Conservation (phyloP, 2,888 invertebrate species). For the Sinodicranocentrus sp. region DNA sequence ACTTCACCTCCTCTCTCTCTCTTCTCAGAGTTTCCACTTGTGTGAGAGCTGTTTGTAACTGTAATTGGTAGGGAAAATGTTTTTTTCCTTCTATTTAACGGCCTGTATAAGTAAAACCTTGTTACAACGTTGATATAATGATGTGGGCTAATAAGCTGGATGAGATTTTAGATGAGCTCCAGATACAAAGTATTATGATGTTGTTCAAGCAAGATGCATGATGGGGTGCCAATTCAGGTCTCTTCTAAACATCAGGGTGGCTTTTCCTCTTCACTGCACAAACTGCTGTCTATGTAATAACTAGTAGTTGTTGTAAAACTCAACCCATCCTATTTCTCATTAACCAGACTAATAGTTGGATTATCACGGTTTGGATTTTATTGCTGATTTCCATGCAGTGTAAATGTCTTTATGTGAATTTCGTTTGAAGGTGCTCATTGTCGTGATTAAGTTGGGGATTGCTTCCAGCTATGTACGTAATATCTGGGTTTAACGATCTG, state of each 20-base stretch:
- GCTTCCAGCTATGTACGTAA: conserved; percentile 33
- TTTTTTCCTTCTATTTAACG: background rate
- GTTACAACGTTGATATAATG: conserved; percentile 11
- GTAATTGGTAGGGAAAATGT: conserved; percentile 27
- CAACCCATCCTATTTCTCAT: conserved; percentile 18
- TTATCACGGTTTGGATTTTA: background rate
- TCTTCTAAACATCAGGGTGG: conserved; percentile 5
- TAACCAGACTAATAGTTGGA: conserved; percentile 29
- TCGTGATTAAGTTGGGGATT: conserved; percentile 30
- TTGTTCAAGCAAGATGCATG: conserved; percentile 2
- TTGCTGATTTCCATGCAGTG: background rate
- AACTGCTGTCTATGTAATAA: background rate
- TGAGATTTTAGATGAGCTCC: conserved; percentile 43
- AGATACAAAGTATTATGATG: conserved; percentile 31
- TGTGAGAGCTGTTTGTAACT: conserved; percentile 15
- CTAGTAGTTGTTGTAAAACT: conserved; percentile 9
- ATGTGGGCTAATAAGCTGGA: conserved; percentile 28
- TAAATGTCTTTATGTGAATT: conserved; percentile 34
- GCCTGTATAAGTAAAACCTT: background rate
- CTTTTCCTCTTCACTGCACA: background rate
- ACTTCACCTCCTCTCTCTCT: conserved; percentile 31
- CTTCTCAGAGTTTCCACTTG: conserved; percentile 28
- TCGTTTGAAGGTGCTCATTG: conserved; percentile 13
- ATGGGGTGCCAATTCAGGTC: conserved; percentile 32
- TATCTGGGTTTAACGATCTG: conserved; percentile 46